A percentile compares a stretch with the other conserved stretches of the same genome.
Evolutionary conservation across 2,888 invertebrate genomes (phyloP).

Genomic region (Drosophila greeni): DNA sequence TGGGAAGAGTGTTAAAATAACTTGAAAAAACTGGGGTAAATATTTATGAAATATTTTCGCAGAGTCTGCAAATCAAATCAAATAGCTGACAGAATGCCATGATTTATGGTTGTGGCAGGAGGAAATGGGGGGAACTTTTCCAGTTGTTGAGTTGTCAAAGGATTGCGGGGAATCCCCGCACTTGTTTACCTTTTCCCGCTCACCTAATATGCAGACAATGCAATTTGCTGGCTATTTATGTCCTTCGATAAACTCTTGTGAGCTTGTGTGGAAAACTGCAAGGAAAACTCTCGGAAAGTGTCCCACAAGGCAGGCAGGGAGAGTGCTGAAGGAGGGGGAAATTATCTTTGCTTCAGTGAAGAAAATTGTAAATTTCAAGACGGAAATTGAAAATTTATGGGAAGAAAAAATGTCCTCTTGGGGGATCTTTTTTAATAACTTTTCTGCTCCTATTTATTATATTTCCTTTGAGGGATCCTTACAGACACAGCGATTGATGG

Average conservation of each 20-base stretch:
- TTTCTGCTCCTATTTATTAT: neutral
- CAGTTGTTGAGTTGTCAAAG: constrained; percentile 27
- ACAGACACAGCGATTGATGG: constrained; percentile 41
- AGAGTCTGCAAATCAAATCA: constrained; percentile 41
- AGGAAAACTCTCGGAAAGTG: constrained; percentile 18
- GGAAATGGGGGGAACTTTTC: neutral
- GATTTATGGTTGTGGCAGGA: constrained; percentile 18
- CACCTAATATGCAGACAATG: constrained; percentile 23
- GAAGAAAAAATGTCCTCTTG: constrained; percentile 48
- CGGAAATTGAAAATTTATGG: constrained; percentile 62
- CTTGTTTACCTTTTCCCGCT: constrained; percentile 8
- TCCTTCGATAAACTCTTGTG: constrained; percentile 16
- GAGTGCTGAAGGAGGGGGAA: constrained; percentile 8
- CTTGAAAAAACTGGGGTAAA: constrained; percentile 33
- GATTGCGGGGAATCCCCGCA: constrained; percentile 4
- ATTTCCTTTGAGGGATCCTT: constrained; percentile 9
- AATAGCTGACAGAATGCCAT: constrained; percentile 35
- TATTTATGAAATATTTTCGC: constrained; percentile 46
- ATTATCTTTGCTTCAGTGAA: constrained; percentile 52
- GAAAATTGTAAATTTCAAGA: constrained; percentile 55
- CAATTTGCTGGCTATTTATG: constrained; percentile 34
- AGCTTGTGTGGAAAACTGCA: constrained; percentile 29
- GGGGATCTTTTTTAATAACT: constrained; percentile 7
- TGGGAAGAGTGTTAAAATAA: constrained; percentile 20
- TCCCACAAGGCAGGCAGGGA: constrained; percentile 6